Evolutionary conservation across 2,888 invertebrate genomes (phyloP).

Genomic region (Pachycephus smyrnensis): DNA sequence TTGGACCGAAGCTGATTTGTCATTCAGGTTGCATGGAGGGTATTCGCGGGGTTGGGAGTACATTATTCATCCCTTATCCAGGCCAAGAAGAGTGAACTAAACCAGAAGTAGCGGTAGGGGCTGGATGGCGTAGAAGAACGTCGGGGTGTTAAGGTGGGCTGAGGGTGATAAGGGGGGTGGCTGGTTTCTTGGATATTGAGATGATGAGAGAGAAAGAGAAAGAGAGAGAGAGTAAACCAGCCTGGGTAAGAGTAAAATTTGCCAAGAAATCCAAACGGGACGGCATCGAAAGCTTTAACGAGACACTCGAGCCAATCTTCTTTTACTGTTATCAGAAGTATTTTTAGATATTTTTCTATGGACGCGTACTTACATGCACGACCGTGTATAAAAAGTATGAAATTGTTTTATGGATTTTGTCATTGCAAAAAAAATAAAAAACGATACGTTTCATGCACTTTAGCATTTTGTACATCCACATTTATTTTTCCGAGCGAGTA

Average conservation of each 20-base stretch:
- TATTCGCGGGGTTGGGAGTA: conserved; percentile 50
- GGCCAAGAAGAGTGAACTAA: conserved; percentile 10
- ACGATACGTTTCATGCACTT: neutral
- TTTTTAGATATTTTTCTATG: no score
- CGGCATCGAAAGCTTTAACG: neutral
- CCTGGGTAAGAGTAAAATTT: conserved; percentile 29
- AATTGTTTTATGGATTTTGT: neutral
- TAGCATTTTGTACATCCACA: no score
- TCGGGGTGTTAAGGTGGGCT: conserved; percentile 5
- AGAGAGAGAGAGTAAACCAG: no score
- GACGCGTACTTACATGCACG: neutral
- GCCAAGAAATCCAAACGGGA: no score
- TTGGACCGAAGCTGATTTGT: conserved; percentile 59
- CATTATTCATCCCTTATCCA: conserved; percentile 63
- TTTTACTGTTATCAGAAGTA: neutral
- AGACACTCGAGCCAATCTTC: neutral
- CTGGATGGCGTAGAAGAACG: neutral
- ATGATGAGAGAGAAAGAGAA: no score
- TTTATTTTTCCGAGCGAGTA: no score
- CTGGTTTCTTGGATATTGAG: neutral
- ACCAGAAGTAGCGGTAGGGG: neutral
- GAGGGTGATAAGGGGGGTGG: conserved; percentile 12
- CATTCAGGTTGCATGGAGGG: conserved; percentile 60
- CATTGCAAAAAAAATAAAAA: neutral
- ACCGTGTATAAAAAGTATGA: neutral